Base-by-base conservation (phyloP, 1,140 invertebrate genomes). In the Caenorhabditis briggsae region DNA sequence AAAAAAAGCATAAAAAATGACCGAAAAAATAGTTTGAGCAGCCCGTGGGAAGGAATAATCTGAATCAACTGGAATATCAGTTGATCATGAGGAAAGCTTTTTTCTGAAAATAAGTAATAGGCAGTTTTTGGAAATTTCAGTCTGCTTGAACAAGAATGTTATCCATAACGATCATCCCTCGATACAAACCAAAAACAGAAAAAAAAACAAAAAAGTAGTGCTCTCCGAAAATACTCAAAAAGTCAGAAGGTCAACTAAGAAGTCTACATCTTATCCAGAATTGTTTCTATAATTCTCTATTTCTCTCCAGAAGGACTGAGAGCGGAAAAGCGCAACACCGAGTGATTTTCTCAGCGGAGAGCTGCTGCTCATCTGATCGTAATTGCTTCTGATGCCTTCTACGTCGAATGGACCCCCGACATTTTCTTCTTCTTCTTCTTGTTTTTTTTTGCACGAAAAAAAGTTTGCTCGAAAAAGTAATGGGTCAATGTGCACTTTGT, bases 241-340 rank as follows among this genome's bases (percentile, higher is more conserved):
- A 50, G 46, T 50, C 70, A 78, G 43, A 78, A 78, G 46, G 70
- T 78, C 70, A 50, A 78, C 18, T 50, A 78, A 78, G 46, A 50
- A 78, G 70, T 78, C 46, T 78, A 78, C 70, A 50, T 53, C 23
- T 70, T n/a, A n/a, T n/a, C 56, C 33, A 33, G 33, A 46, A n/a
- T 70, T 70, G n/a, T 70, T 23, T 70, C 33, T 70, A 43, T 70
- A 70, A 50, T 23, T 53, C 46, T 78, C 70, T 53, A 20, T 78
- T 33, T 53, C 46, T 53, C 70, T n/a, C 18, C 41, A 41, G 70
- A 78, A 78, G 16, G 23, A n/a, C 41, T 25, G 12, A 20, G 46
- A 78, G 46, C 70, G 70, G 70, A 78, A 78, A 78, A 78, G 70
- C 43, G 70, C 70, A 78, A 78, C 70, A 78, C 70, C 70, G 70